phyloP scores from a whole-genome alignment of 2,113 vertebrate genomes.

The Corythaixoides concolor region DNA sequence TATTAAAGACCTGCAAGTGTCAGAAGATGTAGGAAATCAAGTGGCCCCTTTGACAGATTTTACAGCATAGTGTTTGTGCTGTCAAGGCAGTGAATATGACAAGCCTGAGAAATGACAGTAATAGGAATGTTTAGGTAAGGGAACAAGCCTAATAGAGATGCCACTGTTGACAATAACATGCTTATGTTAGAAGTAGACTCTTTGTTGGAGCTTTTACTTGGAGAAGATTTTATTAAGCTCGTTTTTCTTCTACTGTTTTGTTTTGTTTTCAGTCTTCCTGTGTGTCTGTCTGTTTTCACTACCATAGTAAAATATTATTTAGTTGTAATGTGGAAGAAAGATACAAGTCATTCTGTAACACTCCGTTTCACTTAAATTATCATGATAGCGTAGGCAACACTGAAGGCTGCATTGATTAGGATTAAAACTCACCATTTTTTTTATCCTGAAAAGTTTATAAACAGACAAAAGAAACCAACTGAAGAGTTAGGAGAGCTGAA shows the following conservation, averaged over 20 bases:
- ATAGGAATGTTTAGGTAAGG: conserved; percentile 68
- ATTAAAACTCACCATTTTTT: neutral
- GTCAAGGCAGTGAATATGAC: conserved; percentile 62
- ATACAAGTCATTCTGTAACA: neutral
- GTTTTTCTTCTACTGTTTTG: neutral
- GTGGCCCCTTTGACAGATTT: conserved; percentile 70
- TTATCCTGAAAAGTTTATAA: neutral
- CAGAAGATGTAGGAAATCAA: conserved; percentile 61
- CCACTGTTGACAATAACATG: conserved; percentile 61
- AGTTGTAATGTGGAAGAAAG: neutral
- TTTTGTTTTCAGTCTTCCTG: neutral
- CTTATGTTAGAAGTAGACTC: conserved; percentile 40
- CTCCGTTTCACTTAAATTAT: neutral
- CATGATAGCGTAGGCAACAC: neutral
- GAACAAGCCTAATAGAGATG: conserved; percentile 70
- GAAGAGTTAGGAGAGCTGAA: neutral
- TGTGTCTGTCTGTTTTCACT: neutral
- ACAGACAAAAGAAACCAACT: neutral
- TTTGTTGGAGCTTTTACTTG: conserved; percentile 13
- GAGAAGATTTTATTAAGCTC: neutral
- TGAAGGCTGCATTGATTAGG: neutral
- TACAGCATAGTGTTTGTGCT: conserved; percentile 59
- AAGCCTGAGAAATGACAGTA: conserved; percentile 68
- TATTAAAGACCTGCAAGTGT: conserved; percentile 73
- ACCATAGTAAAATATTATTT: conserved; percentile 6